Evolutionary conservation across 37 sponge, comb jelly and placozoan genomes (phyloP).

Genomic region (Dysidea cf. avara): DNA sequence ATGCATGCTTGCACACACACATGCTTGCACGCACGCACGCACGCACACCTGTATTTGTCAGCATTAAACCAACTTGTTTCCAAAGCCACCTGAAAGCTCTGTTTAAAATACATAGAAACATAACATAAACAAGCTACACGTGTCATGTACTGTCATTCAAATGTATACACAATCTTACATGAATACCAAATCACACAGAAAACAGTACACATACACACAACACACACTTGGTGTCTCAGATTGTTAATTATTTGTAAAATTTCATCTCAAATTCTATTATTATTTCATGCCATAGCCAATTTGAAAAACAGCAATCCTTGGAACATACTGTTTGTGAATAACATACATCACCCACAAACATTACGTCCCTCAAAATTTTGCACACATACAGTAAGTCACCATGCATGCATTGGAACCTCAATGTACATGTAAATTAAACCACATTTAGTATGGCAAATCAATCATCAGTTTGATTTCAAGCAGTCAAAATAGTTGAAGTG

Average conservation of each 20-base stretch:
- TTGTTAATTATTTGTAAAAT: too few species aligned
- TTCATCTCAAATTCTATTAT: too few species aligned
- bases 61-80: slow-evolving; percentile 84
- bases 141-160: not conserved
- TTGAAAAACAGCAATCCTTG: too few species aligned
- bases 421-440: too few species aligned
- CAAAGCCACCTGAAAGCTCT: slow-evolving; percentile 88
- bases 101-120: slow-evolving; percentile 4
- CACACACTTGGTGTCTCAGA: slow-evolving; percentile 78
- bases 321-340: too few species aligned
- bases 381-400: too few species aligned
- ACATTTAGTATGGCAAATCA: too few species aligned
- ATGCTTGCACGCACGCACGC: not conserved
- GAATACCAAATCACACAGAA: not conserved
- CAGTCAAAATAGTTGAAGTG: not conserved
- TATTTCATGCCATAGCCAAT: too few species aligned
- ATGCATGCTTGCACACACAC: slow-evolving; percentile 13
- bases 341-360: too few species aligned
- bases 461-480: too few species aligned
- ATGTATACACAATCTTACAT: not conserved
- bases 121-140: not conserved
- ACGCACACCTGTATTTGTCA: slow-evolving; percentile 66
- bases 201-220: not conserved
- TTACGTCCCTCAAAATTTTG: too few species aligned
- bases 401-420: too few species aligned